These are phyloP conservation scores for Aegotheles bennettii DNA, from an alignment of 2,113 vertebrate species.

Conservation along the genomic window DNA sequence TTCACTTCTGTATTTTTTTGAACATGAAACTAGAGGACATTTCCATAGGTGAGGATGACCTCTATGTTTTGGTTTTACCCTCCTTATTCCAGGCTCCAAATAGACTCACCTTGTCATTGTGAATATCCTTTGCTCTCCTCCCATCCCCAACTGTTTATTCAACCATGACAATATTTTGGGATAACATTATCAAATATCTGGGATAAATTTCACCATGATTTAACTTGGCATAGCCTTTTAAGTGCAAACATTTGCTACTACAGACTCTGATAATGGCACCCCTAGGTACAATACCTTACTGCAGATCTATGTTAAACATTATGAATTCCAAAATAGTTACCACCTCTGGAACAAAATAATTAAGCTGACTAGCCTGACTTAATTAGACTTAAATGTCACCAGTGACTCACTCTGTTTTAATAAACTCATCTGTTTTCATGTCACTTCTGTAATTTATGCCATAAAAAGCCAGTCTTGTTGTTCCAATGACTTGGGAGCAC, in stretches of 20 bases:
- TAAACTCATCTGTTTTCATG: conserved; percentile 66
- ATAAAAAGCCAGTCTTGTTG: neutral
- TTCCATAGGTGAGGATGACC: neutral
- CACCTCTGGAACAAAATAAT: conserved; percentile 51
- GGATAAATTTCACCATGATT: neutral
- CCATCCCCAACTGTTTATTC: neutral
- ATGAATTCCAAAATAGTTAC: conserved; percentile 39
- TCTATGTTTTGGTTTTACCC: neutral
- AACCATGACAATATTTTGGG: neutral
- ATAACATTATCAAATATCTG: neutral
- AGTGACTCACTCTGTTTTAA: conserved; percentile 62
- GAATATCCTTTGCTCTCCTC: neutral
- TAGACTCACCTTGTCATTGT: neutral
- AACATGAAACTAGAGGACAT: neutral
- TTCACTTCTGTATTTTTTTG: neutral
- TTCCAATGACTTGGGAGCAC: neutral
- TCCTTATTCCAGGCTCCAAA: neutral
- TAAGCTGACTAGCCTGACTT: conserved; percentile 49
- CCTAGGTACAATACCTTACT: neutral
- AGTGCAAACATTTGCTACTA: neutral
- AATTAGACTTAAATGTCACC: conserved; percentile 67
- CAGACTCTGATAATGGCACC: neutral
- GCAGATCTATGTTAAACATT: conserved; percentile 32
- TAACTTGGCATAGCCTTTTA: neutral
- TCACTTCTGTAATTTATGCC: conserved; percentile 48